Conservation (phyloP, 64 coral and sea anemone genomes). For the Orbicella faveolata region DNA sequence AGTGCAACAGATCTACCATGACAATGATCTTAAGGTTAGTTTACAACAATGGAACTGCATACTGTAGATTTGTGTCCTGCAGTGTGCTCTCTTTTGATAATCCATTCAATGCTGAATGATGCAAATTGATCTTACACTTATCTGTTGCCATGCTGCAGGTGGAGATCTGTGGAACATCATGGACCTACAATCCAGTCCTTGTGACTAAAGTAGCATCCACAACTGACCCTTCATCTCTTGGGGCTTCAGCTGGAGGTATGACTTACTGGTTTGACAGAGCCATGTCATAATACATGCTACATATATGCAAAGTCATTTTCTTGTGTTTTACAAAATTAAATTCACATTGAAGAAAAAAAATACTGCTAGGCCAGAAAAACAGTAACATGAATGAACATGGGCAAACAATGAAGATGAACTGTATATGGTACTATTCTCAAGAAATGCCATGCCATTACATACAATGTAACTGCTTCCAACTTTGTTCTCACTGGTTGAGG, state of each 20-base stretch:
- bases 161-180: slow-evolving; percentile 97
- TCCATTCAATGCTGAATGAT: too few species aligned
- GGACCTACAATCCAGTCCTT: slow-evolving; percentile 87
- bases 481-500: too few species aligned
- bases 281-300: neutral
- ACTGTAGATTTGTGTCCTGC: neutral
- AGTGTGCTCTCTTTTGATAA: neutral
- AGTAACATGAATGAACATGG: too few species aligned
- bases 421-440: too few species aligned
- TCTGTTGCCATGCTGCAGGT: slow-evolving; percentile 55
- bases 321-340: too few species aligned
- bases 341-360: too few species aligned
- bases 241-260: slow-evolving; percentile 83
- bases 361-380: too few species aligned
- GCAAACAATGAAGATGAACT: too few species aligned
- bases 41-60: neutral
- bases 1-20: slow-evolving; percentile 96
- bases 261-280: neutral
- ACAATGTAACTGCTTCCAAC: too few species aligned
- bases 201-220: slow-evolving; percentile 91
- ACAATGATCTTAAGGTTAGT: slow-evolving; percentile 93
- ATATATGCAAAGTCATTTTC: too few species aligned
- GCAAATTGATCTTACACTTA: too few species aligned
- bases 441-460: too few species aligned
- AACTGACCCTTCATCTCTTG: slow-evolving; percentile 65